Evolutionary conservation across 2,797 vertebrate species (phyloP).

Genomic region (Centropyge bicolor): DNA sequence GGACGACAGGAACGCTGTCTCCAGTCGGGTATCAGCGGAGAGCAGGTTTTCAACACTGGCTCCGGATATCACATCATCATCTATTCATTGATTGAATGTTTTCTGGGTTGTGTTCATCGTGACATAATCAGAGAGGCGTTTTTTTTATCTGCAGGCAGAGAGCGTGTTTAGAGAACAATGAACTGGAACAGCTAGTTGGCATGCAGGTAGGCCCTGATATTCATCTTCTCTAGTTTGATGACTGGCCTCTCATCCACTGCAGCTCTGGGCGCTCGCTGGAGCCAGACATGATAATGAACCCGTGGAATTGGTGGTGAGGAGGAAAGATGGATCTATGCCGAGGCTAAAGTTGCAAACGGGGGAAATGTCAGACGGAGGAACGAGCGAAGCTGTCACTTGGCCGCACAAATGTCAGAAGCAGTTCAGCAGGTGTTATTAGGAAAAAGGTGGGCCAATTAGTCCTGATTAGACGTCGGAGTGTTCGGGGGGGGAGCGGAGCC

Average conservation of each 20-base stretch:
- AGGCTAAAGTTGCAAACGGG: slow-evolving; percentile 19
- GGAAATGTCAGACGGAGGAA: slow-evolving; percentile 54
- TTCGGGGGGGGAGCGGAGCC: neutral
- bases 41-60: slow-evolving; percentile 10
- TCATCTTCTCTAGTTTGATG: slow-evolving; percentile 10
- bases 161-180: neutral
- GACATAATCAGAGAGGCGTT: slow-evolving; percentile 11
- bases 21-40: neutral
- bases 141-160: neutral
- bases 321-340: neutral
- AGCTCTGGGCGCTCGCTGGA: neutral
- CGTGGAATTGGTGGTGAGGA: neutral
- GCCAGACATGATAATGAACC: slow-evolving; percentile 40
- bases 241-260: neutral
- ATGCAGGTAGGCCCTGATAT: slow-evolving; percentile 20
- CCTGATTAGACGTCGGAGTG: slow-evolving; percentile 31
- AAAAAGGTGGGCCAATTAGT: slow-evolving; percentile 52
- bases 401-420: slow-evolving; percentile 54
- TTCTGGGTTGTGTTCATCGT: slow-evolving; percentile 6
- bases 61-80: slow-evolving; percentile 8
- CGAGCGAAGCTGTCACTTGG: slow-evolving; percentile 44
- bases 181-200: neutral
- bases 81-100: slow-evolving; percentile 12
- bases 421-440: slow-evolving; percentile 44
- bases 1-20: neutral